phyloP scores from a whole-genome alignment of 2,797 vertebrate genomes.

The Scyliorhinus canicula region DNA sequence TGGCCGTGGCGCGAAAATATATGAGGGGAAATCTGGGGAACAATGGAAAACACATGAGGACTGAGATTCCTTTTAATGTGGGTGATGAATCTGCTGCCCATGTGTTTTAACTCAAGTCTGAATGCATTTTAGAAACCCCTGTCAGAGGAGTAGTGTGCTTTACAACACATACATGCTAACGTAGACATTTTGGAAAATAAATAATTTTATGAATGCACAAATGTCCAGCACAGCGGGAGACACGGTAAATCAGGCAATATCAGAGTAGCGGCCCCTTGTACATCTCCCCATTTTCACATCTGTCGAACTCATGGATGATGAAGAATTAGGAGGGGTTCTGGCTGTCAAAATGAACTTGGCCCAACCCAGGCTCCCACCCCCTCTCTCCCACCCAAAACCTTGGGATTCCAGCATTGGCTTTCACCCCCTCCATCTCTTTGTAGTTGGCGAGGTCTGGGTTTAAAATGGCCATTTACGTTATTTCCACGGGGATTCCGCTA shows the following conservation, averaged over 20 bases:
- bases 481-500: not conserved
- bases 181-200: constrained; percentile 17
- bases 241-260: not conserved
- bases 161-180: not conserved
- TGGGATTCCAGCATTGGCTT: not conserved
- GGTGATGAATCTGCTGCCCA: constrained; percentile 25
- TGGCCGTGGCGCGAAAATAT: not conserved
- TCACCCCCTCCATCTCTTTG: too few relatives aligned
- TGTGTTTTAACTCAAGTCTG: constrained; percentile 26
- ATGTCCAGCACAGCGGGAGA: not conserved
- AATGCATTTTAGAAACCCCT: not conserved
- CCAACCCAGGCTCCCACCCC: not conserved
- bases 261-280: not conserved
- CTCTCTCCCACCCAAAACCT: not conserved
- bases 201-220: not conserved
- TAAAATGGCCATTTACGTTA: not conserved
- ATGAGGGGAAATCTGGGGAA: not conserved
- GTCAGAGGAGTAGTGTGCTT: not conserved
- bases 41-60: constrained; percentile 9
- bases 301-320: not conserved
- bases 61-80: constrained; percentile 23
- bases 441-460: not conserved
- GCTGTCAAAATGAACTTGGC: not conserved
- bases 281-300: not conserved
- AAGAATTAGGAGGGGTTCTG: not conserved